Conservation (phyloP, 2,113 vertebrate species). For the Equus quagga region DNA sequence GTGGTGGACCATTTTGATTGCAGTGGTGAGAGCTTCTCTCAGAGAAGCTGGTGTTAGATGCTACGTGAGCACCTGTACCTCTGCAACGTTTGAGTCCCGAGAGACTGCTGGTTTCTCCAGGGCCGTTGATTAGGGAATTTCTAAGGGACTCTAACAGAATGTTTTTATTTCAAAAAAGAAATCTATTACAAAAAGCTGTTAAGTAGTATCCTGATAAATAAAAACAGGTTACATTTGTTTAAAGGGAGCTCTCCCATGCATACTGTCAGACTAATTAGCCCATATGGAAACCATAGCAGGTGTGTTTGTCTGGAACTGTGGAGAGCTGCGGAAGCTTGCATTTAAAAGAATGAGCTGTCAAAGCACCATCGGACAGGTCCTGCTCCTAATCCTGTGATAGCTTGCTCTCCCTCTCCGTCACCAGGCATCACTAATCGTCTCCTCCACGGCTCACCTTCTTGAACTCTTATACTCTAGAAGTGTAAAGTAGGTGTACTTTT, state of each 20-base stretch:
- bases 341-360: neutral
- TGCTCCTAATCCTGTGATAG: neutral
- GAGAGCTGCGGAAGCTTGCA: neutral
- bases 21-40: neutral
- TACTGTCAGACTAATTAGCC: constrained; percentile 38
- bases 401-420: neutral
- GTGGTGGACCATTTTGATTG: neutral
- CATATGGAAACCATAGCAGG: constrained; percentile 57
- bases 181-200: constrained; percentile 35
- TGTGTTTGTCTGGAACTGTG: neutral
- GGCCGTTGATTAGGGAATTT: neutral
- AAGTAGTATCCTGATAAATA: neutral
- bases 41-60: neutral
- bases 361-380: neutral
- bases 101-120: neutral
- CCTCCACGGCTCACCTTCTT: neutral
- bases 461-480: neutral
- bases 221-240: constrained; percentile 51
- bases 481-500: neutral
- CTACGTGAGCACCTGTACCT: neutral
- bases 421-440: neutral
- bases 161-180: constrained; percentile 55
- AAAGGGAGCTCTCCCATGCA: neutral
- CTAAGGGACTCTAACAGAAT: neutral
- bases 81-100: neutral